Conservation (phyloP, 2,888 invertebrate genomes). For the Perizoma affinitatum region DNA sequence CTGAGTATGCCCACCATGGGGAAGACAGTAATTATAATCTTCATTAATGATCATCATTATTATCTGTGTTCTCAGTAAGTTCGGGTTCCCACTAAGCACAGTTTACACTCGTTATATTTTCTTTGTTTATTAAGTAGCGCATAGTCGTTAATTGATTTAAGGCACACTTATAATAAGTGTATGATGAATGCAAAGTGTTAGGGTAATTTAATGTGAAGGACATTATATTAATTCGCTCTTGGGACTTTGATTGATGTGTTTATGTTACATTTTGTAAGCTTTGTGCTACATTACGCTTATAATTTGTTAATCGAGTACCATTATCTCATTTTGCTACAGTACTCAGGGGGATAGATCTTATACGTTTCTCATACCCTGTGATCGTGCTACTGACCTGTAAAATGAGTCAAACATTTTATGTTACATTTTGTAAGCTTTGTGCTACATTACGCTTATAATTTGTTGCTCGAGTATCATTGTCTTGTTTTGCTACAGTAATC, state of each 20-base stretch:
- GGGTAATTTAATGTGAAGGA: conserved; percentile 16
- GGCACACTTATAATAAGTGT: conserved; percentile 17
- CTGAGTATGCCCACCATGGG: too few species aligned
- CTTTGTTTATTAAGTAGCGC: conserved; percentile 16
- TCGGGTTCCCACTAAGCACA: conserved; percentile 14
- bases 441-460: too few species aligned
- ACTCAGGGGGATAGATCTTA: too few species aligned
- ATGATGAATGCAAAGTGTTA: conserved; percentile 14
- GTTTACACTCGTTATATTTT: conserved; percentile 17
- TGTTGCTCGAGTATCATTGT: too few species aligned
- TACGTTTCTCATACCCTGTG: background rate
- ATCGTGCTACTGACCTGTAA: background rate
- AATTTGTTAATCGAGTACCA: too few species aligned
- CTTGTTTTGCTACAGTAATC: too few species aligned
- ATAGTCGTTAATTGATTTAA: conserved; percentile 16
- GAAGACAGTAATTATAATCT: too few species aligned
- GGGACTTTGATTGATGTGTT: conserved; percentile 19
- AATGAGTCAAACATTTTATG: background rate
- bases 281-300: too few species aligned
- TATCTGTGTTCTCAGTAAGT: conserved; percentile 11
- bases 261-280: conserved; percentile 1
- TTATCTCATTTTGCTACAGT: too few species aligned
- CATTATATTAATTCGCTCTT: conserved; percentile 2
- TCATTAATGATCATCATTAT: background rate
- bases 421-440: background rate